Evolutionary conservation across 37 sponge, comb jelly and placozoan genomes (phyloP), one percentile per base, ranked within the genome.

Genomic region (Ephydatia muelleri): DNA sequence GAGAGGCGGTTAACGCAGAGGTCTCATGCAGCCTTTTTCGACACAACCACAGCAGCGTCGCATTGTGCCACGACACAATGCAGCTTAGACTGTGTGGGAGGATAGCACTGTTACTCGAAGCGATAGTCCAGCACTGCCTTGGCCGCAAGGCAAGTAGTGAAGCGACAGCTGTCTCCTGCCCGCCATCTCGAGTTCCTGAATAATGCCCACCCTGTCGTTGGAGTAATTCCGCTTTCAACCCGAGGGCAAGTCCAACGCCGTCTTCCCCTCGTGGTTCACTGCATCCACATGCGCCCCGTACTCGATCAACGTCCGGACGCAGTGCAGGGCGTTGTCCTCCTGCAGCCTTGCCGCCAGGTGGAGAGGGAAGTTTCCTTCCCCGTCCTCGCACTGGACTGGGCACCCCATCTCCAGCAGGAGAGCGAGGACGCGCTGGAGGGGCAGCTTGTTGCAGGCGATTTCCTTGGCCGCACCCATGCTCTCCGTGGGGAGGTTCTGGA

Each of bases 281-380:
- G 82, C 94, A 77, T 86, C 89, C 12, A 82, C 35, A 22, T 85
- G 94, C 25, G 91, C 90, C 22, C 94, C 94, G 40, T 83, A 80
- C 38, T 90, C 85, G 0, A 90, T 22, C 64, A 93, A 68, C 8
- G 81, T 78, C 57, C 65, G 65, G 0, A 90, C 40, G 57, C 91
- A 87, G 29, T 82, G 30, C 0, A 64, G 32, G 49, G 94, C 91
- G 30, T 73, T 57, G 57, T 78, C 68, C 28, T 87, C 82, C 71
- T 78, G 74, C 43, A 93, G 77, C 68, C 73, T 64, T 22, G 90
- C 94, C 0, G 94, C 94, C 21, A 84, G 65, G 65, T 93, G 94
- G 47, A 93, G 91, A 26, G 94, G 91, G 68, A 90, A 93, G 72
- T 90, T 87, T 2, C 91, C 84, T 0, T 83, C 67, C 14, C 65